A percentile compares a stretch with the other conserved stretches of the same genome.
These are phyloP conservation scores for Galeruca laticollis DNA, from an alignment of 2,888 invertebrate genomes.

Conservation along the genomic window DNA sequence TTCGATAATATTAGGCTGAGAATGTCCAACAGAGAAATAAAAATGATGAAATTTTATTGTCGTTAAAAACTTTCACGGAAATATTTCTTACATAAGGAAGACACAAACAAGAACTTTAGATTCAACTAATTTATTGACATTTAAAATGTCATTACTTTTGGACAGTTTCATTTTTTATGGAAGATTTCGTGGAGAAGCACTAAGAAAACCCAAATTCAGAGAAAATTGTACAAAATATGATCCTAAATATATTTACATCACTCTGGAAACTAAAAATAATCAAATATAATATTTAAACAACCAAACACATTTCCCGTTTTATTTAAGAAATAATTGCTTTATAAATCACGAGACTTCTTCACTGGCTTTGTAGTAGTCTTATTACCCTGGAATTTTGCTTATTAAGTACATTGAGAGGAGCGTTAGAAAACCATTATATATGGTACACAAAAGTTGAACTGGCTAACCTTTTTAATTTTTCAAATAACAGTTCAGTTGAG, in stretches of 20 bases:
- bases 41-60: slow-evolving; percentile 30
- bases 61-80: slow-evolving; percentile 21
- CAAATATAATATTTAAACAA: not conserved
- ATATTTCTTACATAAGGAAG: slow-evolving; percentile 33
- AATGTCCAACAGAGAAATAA: slow-evolving; percentile 12
- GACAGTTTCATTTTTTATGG: slow-evolving; percentile 23
- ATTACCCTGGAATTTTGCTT: slow-evolving; percentile 22
- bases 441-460: slow-evolving; percentile 3
- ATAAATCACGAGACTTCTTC: slow-evolving; percentile 13
- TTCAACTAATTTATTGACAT: slow-evolving; percentile 32
- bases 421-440: not conserved
- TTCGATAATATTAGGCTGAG: slow-evolving; percentile 10
- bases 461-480: not conserved
- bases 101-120: slow-evolving; percentile 31
- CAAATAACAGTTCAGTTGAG: not conserved
- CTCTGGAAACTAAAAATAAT: not conserved
- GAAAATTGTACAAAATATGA: slow-evolving; percentile 8
- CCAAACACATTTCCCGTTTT: not conserved
- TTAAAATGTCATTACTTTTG: slow-evolving; percentile 30
- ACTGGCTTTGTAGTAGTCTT: slow-evolving; percentile 15
- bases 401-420: not conserved
- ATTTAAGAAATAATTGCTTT: slow-evolving; percentile 17
- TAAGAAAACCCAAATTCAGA: not conserved
- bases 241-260: slow-evolving; percentile 18
- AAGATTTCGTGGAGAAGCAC: slow-evolving; percentile 11